These are phyloP conservation scores for Drosophila insularis DNA, from an alignment of 1,140 invertebrate genomes.

Conservation along the genomic window DNA sequence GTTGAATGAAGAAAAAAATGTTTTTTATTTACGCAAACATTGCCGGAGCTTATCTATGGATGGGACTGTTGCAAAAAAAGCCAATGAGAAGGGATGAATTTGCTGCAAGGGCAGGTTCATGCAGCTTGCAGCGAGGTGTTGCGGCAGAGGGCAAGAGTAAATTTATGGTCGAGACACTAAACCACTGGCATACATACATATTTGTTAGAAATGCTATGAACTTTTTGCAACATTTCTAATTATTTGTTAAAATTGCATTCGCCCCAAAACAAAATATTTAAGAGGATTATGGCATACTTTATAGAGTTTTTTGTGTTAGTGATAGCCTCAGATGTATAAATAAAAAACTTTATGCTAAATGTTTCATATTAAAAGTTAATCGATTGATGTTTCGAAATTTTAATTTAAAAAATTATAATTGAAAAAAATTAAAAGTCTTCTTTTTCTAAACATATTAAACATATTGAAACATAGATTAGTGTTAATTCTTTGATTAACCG, in stretches of 20 bases:
- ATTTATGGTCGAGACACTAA: not conserved
- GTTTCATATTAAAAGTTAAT: too few relatives aligned
- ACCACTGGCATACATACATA: not conserved
- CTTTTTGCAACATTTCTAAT: not conserved
- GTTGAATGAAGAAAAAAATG: constrained; percentile 20
- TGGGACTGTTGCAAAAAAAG: constrained; percentile 31
- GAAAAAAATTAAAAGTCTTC: too few relatives aligned
- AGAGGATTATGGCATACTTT: not conserved
- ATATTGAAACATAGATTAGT: too few relatives aligned
- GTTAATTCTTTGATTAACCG: too few relatives aligned
- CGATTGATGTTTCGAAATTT: too few relatives aligned
- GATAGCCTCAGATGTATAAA: too few relatives aligned
- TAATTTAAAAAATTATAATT: too few relatives aligned
- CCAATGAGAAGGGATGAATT: not conserved
- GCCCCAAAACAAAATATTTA: not conserved
- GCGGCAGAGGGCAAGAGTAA: not conserved
- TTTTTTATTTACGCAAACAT: constrained; percentile 62
- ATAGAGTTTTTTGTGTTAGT: not conserved
- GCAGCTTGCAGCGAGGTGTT: not conserved
- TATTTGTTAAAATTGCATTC: not conserved
- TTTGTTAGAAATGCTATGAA: not conserved
- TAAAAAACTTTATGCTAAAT: too few relatives aligned
- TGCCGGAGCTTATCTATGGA: constrained; percentile 54
- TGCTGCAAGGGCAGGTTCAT: constrained; percentile 3
- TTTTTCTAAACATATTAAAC: too few relatives aligned